Percentiles rank a stretch among this genome's conserved stretches.
These are phyloP conservation scores for Eumacrocentrus americanus DNA, from an alignment of 2,888 invertebrate species.

Conservation along the genomic window DNA sequence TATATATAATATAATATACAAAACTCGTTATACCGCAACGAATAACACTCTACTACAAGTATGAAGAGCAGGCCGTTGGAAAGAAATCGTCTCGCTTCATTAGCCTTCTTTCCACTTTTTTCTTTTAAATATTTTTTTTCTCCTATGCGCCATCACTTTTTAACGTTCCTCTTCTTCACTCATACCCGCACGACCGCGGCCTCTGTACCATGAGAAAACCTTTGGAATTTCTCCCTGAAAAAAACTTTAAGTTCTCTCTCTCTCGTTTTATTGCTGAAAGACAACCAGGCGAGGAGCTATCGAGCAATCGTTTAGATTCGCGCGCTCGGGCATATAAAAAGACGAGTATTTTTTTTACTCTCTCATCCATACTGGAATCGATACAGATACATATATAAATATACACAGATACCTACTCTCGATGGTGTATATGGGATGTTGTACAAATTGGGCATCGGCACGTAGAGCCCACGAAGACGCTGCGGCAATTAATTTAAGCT, in stretches of 20 bases:
- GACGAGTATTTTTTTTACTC: too few species aligned
- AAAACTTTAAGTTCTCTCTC: too few species aligned
- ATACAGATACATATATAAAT: too few species aligned
- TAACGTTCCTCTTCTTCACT: neutral
- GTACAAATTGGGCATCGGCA: slow-evolving; percentile 37
- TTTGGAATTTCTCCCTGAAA: neutral
- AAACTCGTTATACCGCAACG: slow-evolving; percentile 6
- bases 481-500: slow-evolving; percentile 53
- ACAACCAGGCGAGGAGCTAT: too few species aligned
- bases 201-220: too few species aligned
- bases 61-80: slow-evolving; percentile 13
- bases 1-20: neutral
- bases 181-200: neutral
- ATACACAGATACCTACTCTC: slow-evolving; percentile 12
- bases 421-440: slow-evolving; percentile 36
- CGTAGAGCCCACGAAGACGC: slow-evolving; percentile 36
- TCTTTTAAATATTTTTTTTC: neutral
- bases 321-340: too few species aligned
- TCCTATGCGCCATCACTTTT: neutral
- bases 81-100: slow-evolving; percentile 55
- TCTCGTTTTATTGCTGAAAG: too few species aligned
- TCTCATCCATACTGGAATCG: too few species aligned
- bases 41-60: slow-evolving; percentile 11
- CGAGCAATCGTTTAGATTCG: too few species aligned
- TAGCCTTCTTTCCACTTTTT: slow-evolving; percentile 41